Evolutionary conservation across 2,888 invertebrate species (phyloP).

Genomic region (Tachystola acroxantha): DNA sequence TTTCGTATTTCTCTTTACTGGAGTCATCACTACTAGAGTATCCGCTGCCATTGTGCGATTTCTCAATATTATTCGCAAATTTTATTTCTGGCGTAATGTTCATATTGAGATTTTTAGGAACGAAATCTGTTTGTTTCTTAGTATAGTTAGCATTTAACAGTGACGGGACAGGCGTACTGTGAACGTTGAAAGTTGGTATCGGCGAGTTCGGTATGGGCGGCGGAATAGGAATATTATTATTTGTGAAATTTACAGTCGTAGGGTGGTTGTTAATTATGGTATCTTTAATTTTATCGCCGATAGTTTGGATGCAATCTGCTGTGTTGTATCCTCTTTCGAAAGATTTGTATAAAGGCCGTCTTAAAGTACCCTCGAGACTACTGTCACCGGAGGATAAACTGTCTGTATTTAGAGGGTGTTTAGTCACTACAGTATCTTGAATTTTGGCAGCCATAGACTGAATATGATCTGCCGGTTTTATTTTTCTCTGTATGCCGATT

Average conservation of each 20-base stretch:
- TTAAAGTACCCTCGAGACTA: constrained; percentile 47
- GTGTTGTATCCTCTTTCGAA: constrained; percentile 49
- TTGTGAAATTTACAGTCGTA: constrained; percentile 19
- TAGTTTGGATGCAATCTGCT: constrained; percentile 44
- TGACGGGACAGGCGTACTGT: constrained; percentile 39
- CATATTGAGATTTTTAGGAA: constrained; percentile 32
- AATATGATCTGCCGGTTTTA: constrained; percentile 72
- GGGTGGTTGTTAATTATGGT: constrained; percentile 53
- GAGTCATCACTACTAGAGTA: constrained; percentile 47
- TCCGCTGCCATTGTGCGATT: constrained; percentile 40
- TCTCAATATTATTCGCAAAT: constrained; percentile 32
- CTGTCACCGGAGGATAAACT: constrained; percentile 47
- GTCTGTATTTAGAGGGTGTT: constrained; percentile 68
- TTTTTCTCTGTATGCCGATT: constrained; percentile 74
- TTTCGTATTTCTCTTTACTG: constrained; percentile 48
- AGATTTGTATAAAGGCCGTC: constrained; percentile 40
- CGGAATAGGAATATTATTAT: constrained; percentile 43
- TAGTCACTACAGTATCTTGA: constrained; percentile 73
- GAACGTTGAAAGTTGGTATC: constrained; percentile 51
- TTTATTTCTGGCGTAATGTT: constrained; percentile 26
- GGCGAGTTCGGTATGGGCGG: constrained; percentile 63
- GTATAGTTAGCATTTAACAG: constrained; percentile 23
- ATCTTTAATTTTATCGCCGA: constrained; percentile 58
- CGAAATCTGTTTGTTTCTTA: constrained; percentile 33
- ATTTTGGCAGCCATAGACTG: constrained; percentile 74